Percentiles rank a stretch among this genome's conserved stretches.
Conservation (phyloP, 2,888 invertebrate genomes). For the Clivina fossor region DNA sequence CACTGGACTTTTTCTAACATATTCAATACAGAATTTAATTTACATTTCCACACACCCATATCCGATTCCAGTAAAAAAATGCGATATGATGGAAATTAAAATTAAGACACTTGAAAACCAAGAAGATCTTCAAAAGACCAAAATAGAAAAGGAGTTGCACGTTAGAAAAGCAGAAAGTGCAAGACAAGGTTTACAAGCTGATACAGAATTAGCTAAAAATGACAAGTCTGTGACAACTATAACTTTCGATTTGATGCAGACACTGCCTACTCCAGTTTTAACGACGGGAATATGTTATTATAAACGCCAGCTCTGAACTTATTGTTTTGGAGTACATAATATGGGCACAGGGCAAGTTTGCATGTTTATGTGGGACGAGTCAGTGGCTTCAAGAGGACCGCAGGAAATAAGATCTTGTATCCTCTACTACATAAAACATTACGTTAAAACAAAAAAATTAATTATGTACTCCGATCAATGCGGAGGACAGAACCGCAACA, state of each 20-base stretch:
- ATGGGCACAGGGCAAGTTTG: constrained; percentile 26
- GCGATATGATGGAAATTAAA: constrained; percentile 18
- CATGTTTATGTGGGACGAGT: constrained; percentile 38
- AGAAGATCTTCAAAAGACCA: constrained; percentile 11
- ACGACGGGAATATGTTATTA: constrained; percentile 36
- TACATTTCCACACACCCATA: constrained; percentile 21
- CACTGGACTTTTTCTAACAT: constrained; percentile 18
- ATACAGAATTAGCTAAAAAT: constrained; percentile 5
- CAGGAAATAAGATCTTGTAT: constrained; percentile 38
- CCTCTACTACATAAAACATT: constrained; percentile 33
- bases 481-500: constrained; percentile 35
- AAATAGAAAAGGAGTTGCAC: constrained; percentile 14
- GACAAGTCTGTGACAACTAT: constrained; percentile 8
- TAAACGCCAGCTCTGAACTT: constrained; percentile 38
- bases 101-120: no score
- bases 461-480: constrained; percentile 11
- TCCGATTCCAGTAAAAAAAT: constrained; percentile 17
- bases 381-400: constrained; percentile 34
- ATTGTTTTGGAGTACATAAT: constrained; percentile 37
- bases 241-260: constrained; percentile 38
- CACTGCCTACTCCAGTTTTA: constrained; percentile 37
- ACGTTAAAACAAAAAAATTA: constrained; percentile 20
- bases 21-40: constrained; percentile 26
- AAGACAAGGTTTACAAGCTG: constrained; percentile 15
- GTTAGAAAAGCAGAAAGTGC: constrained; percentile 23